These are phyloP conservation scores for Drosophila mimetica DNA, from an alignment of 2,888 invertebrate genomes.

Conservation along the genomic window DNA sequence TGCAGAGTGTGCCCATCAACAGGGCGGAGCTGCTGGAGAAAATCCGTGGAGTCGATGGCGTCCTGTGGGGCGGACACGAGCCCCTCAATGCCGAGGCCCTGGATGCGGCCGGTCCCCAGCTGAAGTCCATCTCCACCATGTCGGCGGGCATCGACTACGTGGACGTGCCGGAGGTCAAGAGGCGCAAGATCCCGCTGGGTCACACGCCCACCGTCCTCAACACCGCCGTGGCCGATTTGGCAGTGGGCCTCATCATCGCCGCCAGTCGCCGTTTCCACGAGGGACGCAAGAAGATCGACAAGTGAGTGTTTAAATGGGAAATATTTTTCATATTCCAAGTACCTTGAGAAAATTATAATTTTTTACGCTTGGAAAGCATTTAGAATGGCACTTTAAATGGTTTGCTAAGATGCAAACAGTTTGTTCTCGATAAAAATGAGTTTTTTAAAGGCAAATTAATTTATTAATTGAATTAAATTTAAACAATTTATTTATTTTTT, in stretches of 20 bases:
- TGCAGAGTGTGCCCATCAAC: slow-evolving; percentile 73
- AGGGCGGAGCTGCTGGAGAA: slow-evolving; percentile 81
- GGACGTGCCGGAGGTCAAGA: slow-evolving; percentile 89
- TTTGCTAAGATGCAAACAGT: too few species aligned
- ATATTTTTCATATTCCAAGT: not conserved
- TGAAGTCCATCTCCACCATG: slow-evolving; percentile 92
- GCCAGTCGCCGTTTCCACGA: slow-evolving; percentile 92
- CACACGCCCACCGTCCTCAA: slow-evolving; percentile 91
- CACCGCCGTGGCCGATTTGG: slow-evolving; percentile 92
- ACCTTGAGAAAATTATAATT: too few species aligned
- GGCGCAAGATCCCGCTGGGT: slow-evolving; percentile 90
- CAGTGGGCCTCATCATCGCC: slow-evolving; percentile 90
- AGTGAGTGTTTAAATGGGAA: slow-evolving; percentile 56
- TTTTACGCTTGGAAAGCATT: not conserved
- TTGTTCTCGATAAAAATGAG: not conserved
- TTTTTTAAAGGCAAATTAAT: too few species aligned
- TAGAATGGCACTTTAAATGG: too few species aligned
- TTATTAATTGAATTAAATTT: too few species aligned
- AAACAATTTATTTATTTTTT: too few species aligned
- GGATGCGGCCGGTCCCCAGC: slow-evolving; percentile 85
- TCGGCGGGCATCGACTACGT: slow-evolving; percentile 95
- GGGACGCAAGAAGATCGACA: slow-evolving; percentile 88
- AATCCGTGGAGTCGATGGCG: slow-evolving; percentile 80
- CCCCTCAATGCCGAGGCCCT: slow-evolving; percentile 80
- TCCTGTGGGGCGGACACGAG: slow-evolving; percentile 81